Percentiles rank a stretch among this genome's conserved stretches.
Conservation (phyloP, 2,888 invertebrate species). For the Drosophila recens region DNA sequence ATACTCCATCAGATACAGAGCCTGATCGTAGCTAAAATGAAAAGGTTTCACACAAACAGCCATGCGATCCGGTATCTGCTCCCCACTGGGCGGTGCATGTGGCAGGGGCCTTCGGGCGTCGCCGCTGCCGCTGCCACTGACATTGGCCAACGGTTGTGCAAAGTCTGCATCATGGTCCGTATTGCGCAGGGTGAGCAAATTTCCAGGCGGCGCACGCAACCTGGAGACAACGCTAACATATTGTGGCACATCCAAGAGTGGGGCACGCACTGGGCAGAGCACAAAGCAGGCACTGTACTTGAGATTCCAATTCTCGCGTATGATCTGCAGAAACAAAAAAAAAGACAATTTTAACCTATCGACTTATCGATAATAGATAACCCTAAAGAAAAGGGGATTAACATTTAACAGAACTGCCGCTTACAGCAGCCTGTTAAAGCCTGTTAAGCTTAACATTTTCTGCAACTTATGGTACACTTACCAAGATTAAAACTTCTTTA, state of each 20-base stretch:
- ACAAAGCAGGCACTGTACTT: conserved; percentile 96
- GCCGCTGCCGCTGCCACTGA: conserved; percentile 27
- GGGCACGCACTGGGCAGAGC: conserved; percentile 90
- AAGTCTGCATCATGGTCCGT: conserved; percentile 86
- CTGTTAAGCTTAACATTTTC: not conserved
- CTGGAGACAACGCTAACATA: conserved; percentile 90
- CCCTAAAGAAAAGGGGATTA: not conserved
- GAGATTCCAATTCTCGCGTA: conserved; percentile 96
- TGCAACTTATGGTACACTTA: not conserved
- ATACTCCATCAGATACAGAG: conserved; percentile 94
- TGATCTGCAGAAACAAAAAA: conserved; percentile 87
- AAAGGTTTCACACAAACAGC: conserved; percentile 96
- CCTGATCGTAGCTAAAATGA: conserved; percentile 94
- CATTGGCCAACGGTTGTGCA: conserved; percentile 21
- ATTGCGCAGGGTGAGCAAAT: conserved; percentile 88
- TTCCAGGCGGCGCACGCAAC: conserved; percentile 88
- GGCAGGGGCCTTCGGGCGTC: conserved; percentile 3
- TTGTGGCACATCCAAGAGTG: conserved; percentile 87
- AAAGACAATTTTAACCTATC: not conserved
- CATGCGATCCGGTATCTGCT: conserved; percentile 86
- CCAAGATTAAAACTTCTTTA: no score
- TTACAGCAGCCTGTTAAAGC: no score
- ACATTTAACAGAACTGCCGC: no score
- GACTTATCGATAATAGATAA: not conserved
- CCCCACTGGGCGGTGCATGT: conserved; percentile 70